Evolutionary conservation across 2,888 invertebrate genomes (phyloP), one percentile per base, ranked within the genome.

Genomic region (Drosophila prostipennis): DNA sequence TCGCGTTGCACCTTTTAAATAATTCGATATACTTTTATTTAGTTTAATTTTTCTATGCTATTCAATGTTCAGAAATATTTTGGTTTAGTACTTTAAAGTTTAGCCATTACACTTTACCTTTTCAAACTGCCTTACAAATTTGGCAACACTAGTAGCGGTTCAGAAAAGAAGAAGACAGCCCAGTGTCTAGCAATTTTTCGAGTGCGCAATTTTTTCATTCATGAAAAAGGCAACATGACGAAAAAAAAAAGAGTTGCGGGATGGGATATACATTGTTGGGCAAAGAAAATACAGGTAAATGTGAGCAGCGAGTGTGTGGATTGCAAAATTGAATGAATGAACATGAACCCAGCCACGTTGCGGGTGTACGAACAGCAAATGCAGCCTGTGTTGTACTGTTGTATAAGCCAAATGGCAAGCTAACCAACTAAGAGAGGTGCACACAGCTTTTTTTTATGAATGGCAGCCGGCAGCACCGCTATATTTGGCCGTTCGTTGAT

Each of bases 191-290:
- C 54, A 29, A 53, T 40, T 49, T 46, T 64, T 49, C 26, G 49
- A 49, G 63, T 74, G 79, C 71, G 58, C 72, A 84, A 80, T 74
- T 78, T 80, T 76, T 84, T 64, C 85, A 87, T 81, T 87, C 87
- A 81, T 81, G 65, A 82, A 87, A 78, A 64, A 49, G 49, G 32
- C 26, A 65, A 40, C 32, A 48, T 48, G 26, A 34, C 16, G 46
- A 19, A 39, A 61, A 54, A 40, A 40, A 3, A 23, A 26, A 26
- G 48, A 65, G 56, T 71, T 56, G 71, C 67, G 71, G 67, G 56
- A 56, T 29, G 29, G 67, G 56, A 56, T 29, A 7, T 40, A 64
- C 55, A 64, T 32, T 51, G 51, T 73, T 63, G 73, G 55, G 69
- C 69, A 70, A 60, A 65, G 42, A 42, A 64, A 63, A 63, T 49